Base-by-base conservation (phyloP, 2,113 vertebrate species). In the Rhombomys opimus region DNA sequence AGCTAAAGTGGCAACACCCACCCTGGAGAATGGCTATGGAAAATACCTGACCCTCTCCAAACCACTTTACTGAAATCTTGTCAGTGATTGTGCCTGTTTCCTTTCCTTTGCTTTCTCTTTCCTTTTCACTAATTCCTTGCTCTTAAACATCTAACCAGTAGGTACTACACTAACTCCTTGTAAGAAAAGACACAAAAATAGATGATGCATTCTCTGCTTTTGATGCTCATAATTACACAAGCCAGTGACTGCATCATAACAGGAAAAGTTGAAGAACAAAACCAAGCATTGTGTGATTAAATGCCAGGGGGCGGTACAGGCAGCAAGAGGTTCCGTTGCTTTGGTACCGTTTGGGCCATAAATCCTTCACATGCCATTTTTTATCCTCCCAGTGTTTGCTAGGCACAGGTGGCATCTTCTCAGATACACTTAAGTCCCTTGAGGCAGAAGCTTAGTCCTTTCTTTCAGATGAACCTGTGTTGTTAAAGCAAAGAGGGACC, bases 201-300 rank as follows among this genome's bases (percentile, higher is more conserved):
- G 57, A 91, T n/a, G 59, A 91, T 59, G n/a, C 61, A 41, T 12
- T 81, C 32, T 96, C 57, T 87, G 73, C 63, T 95, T 87, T 96
- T 46, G 70, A 94, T 95, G 57, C 14, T 93, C n/a, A 84, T 27
- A 57, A 46, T 91, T 93, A 93, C 20, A 89, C 57, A 87, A 67
- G 73, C n/a, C 30, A 57, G 30, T 13, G 35, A 54, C 63, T 87
- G 41, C 65, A 84, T 87, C 78, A 84, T 90, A 98, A 97, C 94
- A 96, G 93, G 94, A 97, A 95, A 89, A 87, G 75, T 67, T 61
- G 82, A 97, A 59, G 88, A 87, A 96, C 77, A 94, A 94, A 96
- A 87, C 82, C n/a, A 65, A 84, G 61, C 87, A 78, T 77, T 78
- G 67, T 68, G 82, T 78, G 59, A 59, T 59, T 89, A 93, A 94